These are phyloP conservation scores for Mastomys coucha DNA, from an alignment of 2,113 vertebrate species.

Conservation along the genomic window DNA sequence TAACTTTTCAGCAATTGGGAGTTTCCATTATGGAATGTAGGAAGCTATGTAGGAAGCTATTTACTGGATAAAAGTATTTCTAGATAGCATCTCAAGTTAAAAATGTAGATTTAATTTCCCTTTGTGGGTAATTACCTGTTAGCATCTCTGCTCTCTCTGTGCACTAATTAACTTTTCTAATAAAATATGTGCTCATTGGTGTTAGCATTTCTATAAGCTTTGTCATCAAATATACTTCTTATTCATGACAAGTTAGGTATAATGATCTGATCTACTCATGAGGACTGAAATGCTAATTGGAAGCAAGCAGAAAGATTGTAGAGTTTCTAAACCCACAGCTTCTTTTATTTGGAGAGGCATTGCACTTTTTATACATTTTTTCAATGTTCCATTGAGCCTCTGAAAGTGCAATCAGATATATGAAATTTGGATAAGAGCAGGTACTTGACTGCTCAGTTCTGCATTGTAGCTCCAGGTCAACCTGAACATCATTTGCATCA, in stretches of 20 bases:
- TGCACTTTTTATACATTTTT: conserved; percentile 35
- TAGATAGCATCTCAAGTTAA: conserved; percentile 77
- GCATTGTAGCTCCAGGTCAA: conserved; percentile 30
- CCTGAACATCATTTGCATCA: conserved; percentile 33
- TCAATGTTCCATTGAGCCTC: not conserved
- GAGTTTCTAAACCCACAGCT: not conserved
- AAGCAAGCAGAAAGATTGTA: conserved; percentile 49
- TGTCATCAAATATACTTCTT: conserved; percentile 73
- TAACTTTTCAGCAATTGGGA: conserved; percentile 49
- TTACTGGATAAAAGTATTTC: conserved; percentile 82
- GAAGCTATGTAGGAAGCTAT: conserved; percentile 86
- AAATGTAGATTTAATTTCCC: conserved; percentile 87
- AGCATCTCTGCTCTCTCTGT: conserved; percentile 85
- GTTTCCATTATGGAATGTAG: conserved; percentile 76
- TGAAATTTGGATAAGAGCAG: conserved; percentile 20
- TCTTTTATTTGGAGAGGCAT: conserved; percentile 40
- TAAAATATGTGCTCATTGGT: conserved; percentile 63
- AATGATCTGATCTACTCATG: conserved; percentile 61
- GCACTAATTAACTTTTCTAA: conserved; percentile 87
- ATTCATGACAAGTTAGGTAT: conserved; percentile 60
- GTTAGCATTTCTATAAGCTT: conserved; percentile 49
- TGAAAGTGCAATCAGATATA: conserved; percentile 43
- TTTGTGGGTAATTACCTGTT: conserved; percentile 89
- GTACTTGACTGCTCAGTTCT: conserved; percentile 18
- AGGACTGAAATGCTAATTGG: conserved; percentile 24